A percentile compares a stretch with the other conserved stretches of the same genome.
Evolutionary conservation across 2,888 invertebrate species (phyloP).

Genomic region (Mythimna pallens): DNA sequence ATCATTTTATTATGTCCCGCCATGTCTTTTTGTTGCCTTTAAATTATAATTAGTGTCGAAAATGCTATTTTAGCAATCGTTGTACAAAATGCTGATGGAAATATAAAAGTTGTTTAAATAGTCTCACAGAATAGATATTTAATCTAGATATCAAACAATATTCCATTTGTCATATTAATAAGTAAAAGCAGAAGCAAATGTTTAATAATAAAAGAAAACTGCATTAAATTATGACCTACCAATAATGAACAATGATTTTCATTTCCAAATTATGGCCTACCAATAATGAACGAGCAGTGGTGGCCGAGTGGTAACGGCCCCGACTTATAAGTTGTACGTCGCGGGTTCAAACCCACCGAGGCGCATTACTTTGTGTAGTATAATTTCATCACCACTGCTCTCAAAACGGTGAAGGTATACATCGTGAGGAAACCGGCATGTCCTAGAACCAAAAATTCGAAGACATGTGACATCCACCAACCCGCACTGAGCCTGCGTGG

Average conservation of each 20-base stretch:
- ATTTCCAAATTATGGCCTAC: constrained; percentile 63
- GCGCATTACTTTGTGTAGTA: no score
- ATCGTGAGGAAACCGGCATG: no score
- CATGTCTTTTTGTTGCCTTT: constrained; percentile 76
- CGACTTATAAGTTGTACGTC: no score
- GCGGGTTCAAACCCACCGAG: no score
- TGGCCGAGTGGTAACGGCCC: no score
- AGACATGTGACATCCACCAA: no score
- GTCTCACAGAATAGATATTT: constrained; percentile 88
- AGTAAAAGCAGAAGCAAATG: constrained; percentile 89
- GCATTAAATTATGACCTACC: constrained; percentile 91
- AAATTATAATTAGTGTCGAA: constrained; percentile 74
- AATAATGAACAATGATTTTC: constrained; percentile 85
- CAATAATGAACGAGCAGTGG: no score
- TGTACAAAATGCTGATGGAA: constrained; percentile 87
- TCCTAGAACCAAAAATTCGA: no score
- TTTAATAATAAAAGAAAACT: constrained; percentile 88
- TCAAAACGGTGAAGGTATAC: no score
- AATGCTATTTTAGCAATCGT: constrained; percentile 78
- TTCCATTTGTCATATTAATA: constrained; percentile 91
- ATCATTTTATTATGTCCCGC: constrained; percentile 70
- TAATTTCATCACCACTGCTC: no score
- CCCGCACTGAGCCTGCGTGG: no score
- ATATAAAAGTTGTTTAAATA: constrained; percentile 91
- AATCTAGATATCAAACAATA: constrained; percentile 90